A percentile compares a stretch with the other conserved stretches of the same genome.
phyloP scores from a whole-genome alignment of 2,113 vertebrate genomes.

The Poeciliopsis prolifica region DNA sequence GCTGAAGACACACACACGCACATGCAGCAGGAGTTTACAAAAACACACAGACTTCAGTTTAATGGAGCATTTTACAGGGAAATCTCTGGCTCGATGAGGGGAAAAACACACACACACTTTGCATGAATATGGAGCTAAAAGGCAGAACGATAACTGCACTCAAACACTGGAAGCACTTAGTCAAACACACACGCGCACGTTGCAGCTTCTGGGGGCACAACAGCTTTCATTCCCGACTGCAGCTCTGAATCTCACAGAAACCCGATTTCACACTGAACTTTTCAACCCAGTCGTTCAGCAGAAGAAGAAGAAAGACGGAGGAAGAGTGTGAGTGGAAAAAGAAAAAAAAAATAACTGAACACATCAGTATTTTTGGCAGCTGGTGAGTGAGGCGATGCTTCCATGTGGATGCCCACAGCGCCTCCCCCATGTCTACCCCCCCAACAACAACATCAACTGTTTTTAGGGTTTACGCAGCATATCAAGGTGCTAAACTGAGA shows the following conservation, averaged over 20 bases:
- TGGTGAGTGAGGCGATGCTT: slow-evolving; percentile 42
- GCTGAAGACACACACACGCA: slow-evolving; percentile 9
- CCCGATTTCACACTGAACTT: slow-evolving; percentile 62
- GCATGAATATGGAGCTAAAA: slow-evolving; percentile 53
- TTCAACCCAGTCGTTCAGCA: slow-evolving; percentile 54
- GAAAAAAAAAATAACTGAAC: slow-evolving; percentile 3
- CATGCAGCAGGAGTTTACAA: background rate
- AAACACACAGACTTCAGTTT: slow-evolving; percentile 25
- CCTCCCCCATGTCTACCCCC: background rate
- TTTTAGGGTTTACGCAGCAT: slow-evolving; percentile 28
- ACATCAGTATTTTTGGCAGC: slow-evolving; percentile 60
- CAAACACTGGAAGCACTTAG: slow-evolving; percentile 37
- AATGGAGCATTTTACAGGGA: slow-evolving; percentile 53
- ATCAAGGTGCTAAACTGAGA: slow-evolving; percentile 14
- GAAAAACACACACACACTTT: slow-evolving; percentile 13
- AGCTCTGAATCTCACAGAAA: slow-evolving; percentile 44
- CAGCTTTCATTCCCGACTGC: slow-evolving; percentile 52
- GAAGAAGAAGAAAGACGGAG: slow-evolving; percentile 34
- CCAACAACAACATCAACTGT: slow-evolving; percentile 22
- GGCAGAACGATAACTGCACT: slow-evolving; percentile 39
- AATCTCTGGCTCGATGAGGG: slow-evolving; percentile 25
- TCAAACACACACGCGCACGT: slow-evolving; percentile 15
- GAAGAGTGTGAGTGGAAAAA: slow-evolving; percentile 5
- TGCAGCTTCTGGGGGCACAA: slow-evolving; percentile 33
- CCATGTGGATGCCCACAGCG: slow-evolving; percentile 12